A percentile compares a stretch with the other conserved stretches of the same genome.
phyloP scores from a whole-genome alignment of 35 echinoderm and acorn worm genomes.

The Heliocidaris tuberculata region DNA sequence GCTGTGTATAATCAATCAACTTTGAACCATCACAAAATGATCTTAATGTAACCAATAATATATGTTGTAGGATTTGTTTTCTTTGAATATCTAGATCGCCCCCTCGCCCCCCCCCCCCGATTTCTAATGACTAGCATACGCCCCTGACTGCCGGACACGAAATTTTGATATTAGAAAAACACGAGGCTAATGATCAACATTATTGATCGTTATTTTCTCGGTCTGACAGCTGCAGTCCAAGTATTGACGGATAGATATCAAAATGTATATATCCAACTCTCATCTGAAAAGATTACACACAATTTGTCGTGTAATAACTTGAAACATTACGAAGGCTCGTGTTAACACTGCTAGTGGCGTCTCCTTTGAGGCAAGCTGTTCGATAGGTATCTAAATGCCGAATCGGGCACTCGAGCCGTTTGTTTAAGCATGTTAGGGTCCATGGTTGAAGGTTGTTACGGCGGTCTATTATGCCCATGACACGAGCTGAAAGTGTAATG shows the following conservation, averaged over 20 bases:
- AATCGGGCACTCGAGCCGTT: neutral
- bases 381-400: neutral
- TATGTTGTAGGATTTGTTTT: too few relatives aligned
- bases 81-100: too few relatives aligned
- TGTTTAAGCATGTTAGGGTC: neutral
- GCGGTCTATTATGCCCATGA: neutral
- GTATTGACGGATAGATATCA: neutral
- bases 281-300: neutral
- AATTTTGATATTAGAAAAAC: neutral
- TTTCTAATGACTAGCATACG: neutral
- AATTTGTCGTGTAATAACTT: conserved; percentile 37
- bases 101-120: too few relatives aligned
- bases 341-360: conserved; percentile 3
- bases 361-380: neutral
- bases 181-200: neutral
- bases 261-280: neutral
- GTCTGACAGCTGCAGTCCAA: neutral
- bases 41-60: too few relatives aligned
- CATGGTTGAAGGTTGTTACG: neutral
- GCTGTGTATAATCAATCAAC: too few relatives aligned
- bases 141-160: neutral
- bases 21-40: too few relatives aligned
- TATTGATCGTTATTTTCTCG: neutral
- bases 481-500: neutral
- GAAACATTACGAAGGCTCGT: conserved; percentile 19